These are phyloP conservation scores for Platichthys flesus DNA, from an alignment of 2,113 vertebrate species.

Conservation along the genomic window DNA sequence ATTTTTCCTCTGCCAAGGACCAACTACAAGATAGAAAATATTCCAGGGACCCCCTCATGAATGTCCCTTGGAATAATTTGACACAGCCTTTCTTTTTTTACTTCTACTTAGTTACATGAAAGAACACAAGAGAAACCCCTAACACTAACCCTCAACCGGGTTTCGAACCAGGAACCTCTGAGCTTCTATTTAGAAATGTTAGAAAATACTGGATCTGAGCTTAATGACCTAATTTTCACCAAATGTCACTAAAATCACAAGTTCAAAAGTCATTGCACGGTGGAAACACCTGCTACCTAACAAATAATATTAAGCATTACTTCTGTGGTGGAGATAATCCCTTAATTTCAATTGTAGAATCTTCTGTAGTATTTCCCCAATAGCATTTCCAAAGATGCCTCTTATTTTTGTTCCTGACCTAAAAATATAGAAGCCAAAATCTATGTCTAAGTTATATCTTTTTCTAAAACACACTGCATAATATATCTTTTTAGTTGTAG, in stretches of 20 bases:
- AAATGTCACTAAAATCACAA: background rate
- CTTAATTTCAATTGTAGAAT: background rate
- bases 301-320: background rate
- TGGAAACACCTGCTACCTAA: background rate
- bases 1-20: no score
- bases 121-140: no score
- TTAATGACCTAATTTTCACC: background rate
- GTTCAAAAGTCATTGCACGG: background rate
- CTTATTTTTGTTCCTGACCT: background rate
- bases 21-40: no score
- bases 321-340: background rate
- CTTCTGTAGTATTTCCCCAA: background rate
- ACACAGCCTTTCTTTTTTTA: no score
- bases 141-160: no score
- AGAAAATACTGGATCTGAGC: background rate
- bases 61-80: no score
- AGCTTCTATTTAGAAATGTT: background rate
- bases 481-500: conserved; percentile 5
- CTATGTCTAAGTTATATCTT: conserved; percentile 4
- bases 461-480: background rate
- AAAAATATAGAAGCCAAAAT: background rate
- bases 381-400: no score
- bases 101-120: no score
- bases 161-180: no score
- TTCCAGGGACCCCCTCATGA: no score